phyloP scores from a whole-genome alignment of 2,888 invertebrate species.

The Cantharis rufa region DNA sequence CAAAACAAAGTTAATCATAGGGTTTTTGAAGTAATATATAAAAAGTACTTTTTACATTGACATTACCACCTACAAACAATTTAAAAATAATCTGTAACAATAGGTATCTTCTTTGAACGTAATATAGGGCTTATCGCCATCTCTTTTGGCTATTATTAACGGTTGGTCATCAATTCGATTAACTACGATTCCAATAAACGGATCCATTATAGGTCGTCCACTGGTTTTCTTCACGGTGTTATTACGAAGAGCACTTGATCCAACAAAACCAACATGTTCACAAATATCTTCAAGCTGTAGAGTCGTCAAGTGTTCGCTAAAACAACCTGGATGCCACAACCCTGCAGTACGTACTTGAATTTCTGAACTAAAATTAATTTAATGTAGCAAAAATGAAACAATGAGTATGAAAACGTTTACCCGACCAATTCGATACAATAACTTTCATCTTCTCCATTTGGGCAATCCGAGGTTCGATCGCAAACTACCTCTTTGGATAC shows the following conservation, averaged over 20 bases:
- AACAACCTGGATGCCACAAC: conserved; percentile 75
- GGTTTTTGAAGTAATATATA: neutral
- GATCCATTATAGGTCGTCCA: conserved; percentile 40
- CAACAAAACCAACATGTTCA: conserved; percentile 63
- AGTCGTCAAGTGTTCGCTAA: conserved; percentile 59
- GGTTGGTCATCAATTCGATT: conserved; percentile 31
- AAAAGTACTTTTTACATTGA: neutral
- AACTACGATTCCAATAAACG: conserved; percentile 48
- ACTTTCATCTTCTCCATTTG: conserved; percentile 73
- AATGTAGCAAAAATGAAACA: conserved; percentile 34
- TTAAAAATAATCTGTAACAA: conserved; percentile 48
- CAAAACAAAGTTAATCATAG: too few relatives aligned
- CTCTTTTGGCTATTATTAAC: conserved; percentile 42
- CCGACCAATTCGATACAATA: conserved; percentile 62
- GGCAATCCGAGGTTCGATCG: conserved; percentile 75
- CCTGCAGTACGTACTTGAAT: conserved; percentile 69
- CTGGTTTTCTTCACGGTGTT: conserved; percentile 12
- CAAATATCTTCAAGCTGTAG: conserved; percentile 65
- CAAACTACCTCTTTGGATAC: conserved; percentile 76
- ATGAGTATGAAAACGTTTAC: neutral
- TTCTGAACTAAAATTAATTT: conserved; percentile 59
- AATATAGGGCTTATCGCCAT: conserved; percentile 47
- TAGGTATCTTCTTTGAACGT: conserved; percentile 42
- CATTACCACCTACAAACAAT: too few relatives aligned
- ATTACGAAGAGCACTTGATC: conserved; percentile 57